A percentile compares a stretch with the other conserved stretches of the same genome.
These are phyloP conservation scores for Sarcophaga variegata DNA, from an alignment of 2,888 invertebrate species.

Conservation along the genomic window DNA sequence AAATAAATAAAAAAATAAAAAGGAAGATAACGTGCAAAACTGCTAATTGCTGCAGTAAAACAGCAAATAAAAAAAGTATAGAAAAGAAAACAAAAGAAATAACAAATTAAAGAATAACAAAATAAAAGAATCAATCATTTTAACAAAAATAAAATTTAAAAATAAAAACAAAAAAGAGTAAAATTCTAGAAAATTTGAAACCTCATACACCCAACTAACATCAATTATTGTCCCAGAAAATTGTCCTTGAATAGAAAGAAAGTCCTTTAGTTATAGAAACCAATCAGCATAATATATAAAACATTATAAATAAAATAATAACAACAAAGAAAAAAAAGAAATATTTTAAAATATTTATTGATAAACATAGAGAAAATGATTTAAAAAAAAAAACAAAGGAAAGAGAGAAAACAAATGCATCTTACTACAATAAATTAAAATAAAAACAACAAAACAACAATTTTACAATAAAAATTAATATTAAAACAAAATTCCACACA, in stretches of 20 bases:
- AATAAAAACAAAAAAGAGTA: too few species aligned
- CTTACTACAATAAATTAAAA: not conserved
- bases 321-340: too few species aligned
- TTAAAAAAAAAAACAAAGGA: not conserved
- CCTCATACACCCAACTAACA: not conserved
- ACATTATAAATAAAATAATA: too few species aligned
- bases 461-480: constrained; percentile 29
- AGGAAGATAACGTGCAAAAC: constrained; percentile 34
- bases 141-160: not conserved
- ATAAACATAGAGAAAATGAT: too few species aligned
- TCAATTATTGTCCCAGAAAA: not conserved
- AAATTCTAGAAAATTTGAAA: not conserved
- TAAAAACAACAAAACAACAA: not conserved
- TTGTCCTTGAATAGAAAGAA: not conserved
- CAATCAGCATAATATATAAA: too few species aligned
- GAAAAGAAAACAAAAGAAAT: constrained; percentile 11
- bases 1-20: not conserved
- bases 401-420: constrained; percentile 16
- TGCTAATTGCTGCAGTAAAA: constrained; percentile 51
- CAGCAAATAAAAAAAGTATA: constrained; percentile 35
- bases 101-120: too few species aligned
- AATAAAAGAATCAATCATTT: constrained; percentile 41
- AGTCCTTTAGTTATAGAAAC: too few species aligned
- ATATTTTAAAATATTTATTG: too few species aligned
- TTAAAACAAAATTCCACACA: constrained; percentile 12